Evolutionary conservation across 2,113 vertebrate species (phyloP), one percentile per base, ranked within the genome.

Genomic region (Pomatorhinus ruficollis): DNA sequence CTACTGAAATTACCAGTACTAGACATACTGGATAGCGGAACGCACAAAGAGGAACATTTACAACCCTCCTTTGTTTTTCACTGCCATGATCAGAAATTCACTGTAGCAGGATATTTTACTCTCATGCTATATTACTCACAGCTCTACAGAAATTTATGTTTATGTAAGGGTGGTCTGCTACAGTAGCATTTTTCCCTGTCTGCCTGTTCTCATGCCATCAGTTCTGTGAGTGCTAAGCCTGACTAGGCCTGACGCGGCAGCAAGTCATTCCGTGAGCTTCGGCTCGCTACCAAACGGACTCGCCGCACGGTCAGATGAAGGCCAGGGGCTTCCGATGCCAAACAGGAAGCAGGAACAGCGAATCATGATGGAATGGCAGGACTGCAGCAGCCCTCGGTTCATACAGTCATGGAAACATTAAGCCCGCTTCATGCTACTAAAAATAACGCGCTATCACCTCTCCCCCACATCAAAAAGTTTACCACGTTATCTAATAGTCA

Each of bases 361-460:
- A 94, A 95, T 92, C 87, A 72, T 7, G 42, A 83, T 90, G 90
- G 87, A 94, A 97, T 75, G 87, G 66, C 70, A 94, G 49, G 78
- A 91, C 53, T 49, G 78, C 90, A 80, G 57, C 44, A 87, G 44
- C 50, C 50, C 77, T 82, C 28, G 15, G 72, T 64, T 89, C 82
- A 64, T 13, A 68, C 49, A 40, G 23, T 71, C 87, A 87, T 57
- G 74, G 94, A 90, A 93, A 91, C 15, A 85, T 71, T 56, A 91
- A 53, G 53, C 63, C 71, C 13, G 21, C 42, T 89, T 90, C 83
- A 74, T 31, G 30, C 45, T 54, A 42, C 91, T 80, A 87, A 95
- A 94, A 95, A 94, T 94, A 96, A 74, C 5, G 52, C 3, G 1
- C 71, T 69, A 44, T 93, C 84, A 85, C 64, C 80, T 93, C 93